Evolutionary conservation across 2,113 vertebrate genomes (phyloP).

Genomic region (Eulemur rufifrons): DNA sequence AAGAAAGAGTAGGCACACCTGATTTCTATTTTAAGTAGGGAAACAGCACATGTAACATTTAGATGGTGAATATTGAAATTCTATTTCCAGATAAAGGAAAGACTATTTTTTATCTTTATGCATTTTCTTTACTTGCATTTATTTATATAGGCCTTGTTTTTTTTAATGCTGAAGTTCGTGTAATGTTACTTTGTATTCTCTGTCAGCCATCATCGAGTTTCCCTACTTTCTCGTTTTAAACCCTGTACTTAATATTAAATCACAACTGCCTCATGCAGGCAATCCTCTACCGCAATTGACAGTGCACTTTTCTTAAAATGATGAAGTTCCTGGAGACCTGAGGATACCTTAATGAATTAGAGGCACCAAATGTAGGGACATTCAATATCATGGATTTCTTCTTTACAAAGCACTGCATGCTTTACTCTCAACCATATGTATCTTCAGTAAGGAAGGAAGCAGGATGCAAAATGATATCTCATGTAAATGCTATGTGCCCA

Average conservation of each 20-base stretch:
- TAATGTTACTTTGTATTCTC: not conserved
- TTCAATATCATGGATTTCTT: not conserved
- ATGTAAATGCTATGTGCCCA: not conserved
- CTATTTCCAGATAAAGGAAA: not conserved
- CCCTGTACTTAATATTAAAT: not conserved
- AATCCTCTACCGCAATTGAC: not conserved
- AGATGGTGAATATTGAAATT: not conserved
- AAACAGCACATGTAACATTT: not conserved
- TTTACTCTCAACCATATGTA: not conserved
- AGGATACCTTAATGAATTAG: not conserved
- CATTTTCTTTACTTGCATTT: not conserved
- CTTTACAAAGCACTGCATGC: not conserved
- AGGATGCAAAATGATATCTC: not conserved
- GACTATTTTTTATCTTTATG: not conserved
- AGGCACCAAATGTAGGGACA: not conserved
- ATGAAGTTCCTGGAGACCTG: not conserved
- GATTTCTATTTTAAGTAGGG: not conserved
- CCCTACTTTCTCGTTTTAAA: not conserved
- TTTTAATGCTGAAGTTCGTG: not conserved
- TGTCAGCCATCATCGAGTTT: not conserved
- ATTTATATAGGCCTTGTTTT: not conserved
- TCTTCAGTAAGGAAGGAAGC: not conserved
- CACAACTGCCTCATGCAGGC: not conserved
- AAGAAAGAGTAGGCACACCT: not conserved
- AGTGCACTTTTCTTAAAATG: not conserved